Conservation (phyloP, 1,140 invertebrate genomes). For the Rhagoletis zephyria region DNA sequence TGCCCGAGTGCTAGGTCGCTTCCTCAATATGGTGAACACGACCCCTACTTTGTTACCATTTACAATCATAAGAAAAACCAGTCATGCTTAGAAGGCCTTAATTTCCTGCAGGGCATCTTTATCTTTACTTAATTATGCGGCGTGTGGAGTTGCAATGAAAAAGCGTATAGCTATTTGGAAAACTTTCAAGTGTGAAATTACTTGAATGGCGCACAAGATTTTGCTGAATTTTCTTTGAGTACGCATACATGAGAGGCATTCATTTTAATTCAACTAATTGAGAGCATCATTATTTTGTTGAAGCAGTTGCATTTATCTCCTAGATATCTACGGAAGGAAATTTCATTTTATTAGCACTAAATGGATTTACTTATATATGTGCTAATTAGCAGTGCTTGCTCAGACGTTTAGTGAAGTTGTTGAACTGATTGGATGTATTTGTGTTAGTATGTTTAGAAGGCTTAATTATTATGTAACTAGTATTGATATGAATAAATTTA, state of each 20-base stretch:
- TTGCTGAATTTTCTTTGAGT: not conserved
- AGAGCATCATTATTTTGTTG: not conserved
- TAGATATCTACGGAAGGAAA: not conserved
- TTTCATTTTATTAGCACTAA: conserved; percentile 23
- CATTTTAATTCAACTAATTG: conserved; percentile 37
- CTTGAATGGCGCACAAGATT: conserved; percentile 7
- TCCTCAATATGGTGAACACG: too few relatives aligned
- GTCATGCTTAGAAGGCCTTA: too few relatives aligned
- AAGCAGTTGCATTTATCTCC: not conserved
- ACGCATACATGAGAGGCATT: not conserved
- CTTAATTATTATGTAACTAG: too few relatives aligned
- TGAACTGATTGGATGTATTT: too few relatives aligned
- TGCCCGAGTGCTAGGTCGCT: too few relatives aligned
- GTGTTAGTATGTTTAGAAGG: too few relatives aligned
- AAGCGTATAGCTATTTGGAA: not conserved
- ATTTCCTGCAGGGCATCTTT: too few relatives aligned
- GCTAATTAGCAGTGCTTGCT: conserved; percentile 8
- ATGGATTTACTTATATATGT: not conserved
- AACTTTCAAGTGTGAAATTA: conserved; percentile 44
- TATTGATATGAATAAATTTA: too few relatives aligned
- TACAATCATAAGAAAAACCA: too few relatives aligned
- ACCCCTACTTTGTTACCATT: too few relatives aligned
- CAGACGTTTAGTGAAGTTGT: not conserved
- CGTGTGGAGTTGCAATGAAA: too few relatives aligned
- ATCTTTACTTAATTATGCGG: too few relatives aligned